Conservation (phyloP, 2,797 vertebrate genomes). For the Notolabrus celidotus region DNA sequence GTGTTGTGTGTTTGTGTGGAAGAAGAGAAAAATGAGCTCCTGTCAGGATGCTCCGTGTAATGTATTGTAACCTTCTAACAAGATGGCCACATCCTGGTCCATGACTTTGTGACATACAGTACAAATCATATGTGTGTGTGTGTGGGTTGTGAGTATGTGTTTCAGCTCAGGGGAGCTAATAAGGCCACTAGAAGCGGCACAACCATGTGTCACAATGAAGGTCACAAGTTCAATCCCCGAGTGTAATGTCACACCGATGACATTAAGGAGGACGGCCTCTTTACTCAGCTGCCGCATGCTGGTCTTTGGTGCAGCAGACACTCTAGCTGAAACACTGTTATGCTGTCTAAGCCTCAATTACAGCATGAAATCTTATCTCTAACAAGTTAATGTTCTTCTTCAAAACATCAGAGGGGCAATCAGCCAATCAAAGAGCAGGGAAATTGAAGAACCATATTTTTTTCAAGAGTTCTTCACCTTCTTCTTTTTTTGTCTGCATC, state of each 20-base stretch:
- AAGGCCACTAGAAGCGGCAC: constrained; percentile 63
- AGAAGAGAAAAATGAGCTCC: constrained; percentile 49
- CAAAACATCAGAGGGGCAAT: constrained; percentile 69
- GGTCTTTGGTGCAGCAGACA: constrained; percentile 43
- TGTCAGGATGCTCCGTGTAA: constrained; percentile 48
- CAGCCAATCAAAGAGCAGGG: constrained; percentile 29
- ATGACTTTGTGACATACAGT: constrained; percentile 59
- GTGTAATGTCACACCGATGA: constrained; percentile 71
- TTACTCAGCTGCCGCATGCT: constrained; percentile 58
- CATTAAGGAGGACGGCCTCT: constrained; percentile 70
- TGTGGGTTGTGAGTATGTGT: constrained; percentile 23
- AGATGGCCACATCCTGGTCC: constrained; percentile 48
- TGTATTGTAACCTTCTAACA: constrained; percentile 63
- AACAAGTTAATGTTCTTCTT: constrained; percentile 64
- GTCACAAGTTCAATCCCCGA: constrained; percentile 69
- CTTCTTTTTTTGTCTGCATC: constrained; percentile 37
- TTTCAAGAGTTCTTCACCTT: constrained; percentile 45
- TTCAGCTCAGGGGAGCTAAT: constrained; percentile 68
- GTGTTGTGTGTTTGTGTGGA: constrained; percentile 7
- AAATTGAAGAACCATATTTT: constrained; percentile 47
- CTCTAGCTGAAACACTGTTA: constrained; percentile 46
- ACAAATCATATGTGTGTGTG: constrained; percentile 13
- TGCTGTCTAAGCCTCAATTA: constrained; percentile 72
- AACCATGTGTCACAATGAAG: constrained; percentile 71
- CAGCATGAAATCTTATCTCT: constrained; percentile 70